Evolutionary conservation across 2,113 vertebrate genomes (phyloP).

Genomic region (Rattus rattus): DNA sequence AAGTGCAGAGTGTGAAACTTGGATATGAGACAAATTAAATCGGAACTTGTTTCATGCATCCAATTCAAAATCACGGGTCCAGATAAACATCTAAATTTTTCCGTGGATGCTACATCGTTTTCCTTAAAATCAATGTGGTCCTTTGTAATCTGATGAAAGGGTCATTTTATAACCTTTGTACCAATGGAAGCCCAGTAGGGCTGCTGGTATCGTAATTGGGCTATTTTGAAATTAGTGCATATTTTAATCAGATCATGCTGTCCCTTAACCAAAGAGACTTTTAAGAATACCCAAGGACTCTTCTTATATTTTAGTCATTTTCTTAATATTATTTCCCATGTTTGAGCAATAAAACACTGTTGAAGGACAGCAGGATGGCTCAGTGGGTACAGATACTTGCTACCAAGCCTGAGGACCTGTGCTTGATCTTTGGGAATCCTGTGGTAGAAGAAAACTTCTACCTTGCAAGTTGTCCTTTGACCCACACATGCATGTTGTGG

Average conservation of each 20-base stretch:
- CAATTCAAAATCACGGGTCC: background rate
- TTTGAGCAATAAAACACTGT: background rate
- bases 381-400: background rate
- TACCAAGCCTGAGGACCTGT: too few relatives aligned
- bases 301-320: background rate
- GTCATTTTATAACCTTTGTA: background rate
- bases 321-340: background rate
- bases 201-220: background rate
- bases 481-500: background rate
- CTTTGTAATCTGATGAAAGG: background rate
- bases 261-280: background rate
- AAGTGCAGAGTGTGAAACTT: background rate
- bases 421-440: background rate
- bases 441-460: background rate
- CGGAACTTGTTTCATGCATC: background rate
- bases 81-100: background rate
- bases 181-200: background rate
- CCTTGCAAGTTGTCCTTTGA: background rate
- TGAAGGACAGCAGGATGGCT: background rate
- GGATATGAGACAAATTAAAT: conserved; percentile 28
- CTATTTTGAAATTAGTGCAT: background rate
- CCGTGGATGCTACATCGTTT: background rate
- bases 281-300: background rate
- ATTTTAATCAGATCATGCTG: background rate
- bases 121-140: background rate